Evolutionary conservation across 2,888 invertebrate genomes (phyloP), one percentile per base, ranked within the genome.

Genomic region (Aethes cnicana): DNA sequence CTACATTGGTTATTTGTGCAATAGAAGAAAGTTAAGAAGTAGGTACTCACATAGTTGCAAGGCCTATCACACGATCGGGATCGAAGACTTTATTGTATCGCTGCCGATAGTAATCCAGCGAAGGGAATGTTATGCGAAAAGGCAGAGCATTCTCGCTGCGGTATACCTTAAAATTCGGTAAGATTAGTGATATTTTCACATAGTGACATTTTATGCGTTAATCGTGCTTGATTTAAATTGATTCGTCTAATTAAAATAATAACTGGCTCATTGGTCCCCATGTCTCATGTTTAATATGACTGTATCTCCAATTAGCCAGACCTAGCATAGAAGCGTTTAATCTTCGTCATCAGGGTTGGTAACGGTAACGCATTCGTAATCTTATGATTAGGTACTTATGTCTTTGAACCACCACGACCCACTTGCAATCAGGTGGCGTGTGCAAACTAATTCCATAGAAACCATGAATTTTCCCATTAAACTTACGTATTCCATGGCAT

Each of bases 21-120:
- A 2, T 4, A 23, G n/a, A 6, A 4, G n/a, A n/a, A 9, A 1
- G 26, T 9, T 5, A 20, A 4, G 11, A 12, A 21, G 21, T 21
- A 1, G 2, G 4, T 8, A 16, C 32, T 42, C 32, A 43, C 43
- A 32, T 32, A 6, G 43, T 6, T 32, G 32, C n/a, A 5, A 43
- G 32, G 0, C 43, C 43, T 7, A 32, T 43, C 21, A 16, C 21
- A 8, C 23, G 32, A 23, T 43, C 33, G 2, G 43, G 32, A 14
- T 43, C 43, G 1, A 16, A 33, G 9, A 9, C 21, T 32, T 33
- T 43, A 5, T 43, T 43, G 14, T 43, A 32, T 16, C 32, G 3
- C 9, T 43, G 12, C 4, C 43, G 32, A n/a, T 43, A 43, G 8
- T 43, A 43, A 1, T 43, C 43, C 23, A 43, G 2, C 2, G 43